Conservation (phyloP, 2,888 invertebrate species). For the Hybos culiciformis region DNA sequence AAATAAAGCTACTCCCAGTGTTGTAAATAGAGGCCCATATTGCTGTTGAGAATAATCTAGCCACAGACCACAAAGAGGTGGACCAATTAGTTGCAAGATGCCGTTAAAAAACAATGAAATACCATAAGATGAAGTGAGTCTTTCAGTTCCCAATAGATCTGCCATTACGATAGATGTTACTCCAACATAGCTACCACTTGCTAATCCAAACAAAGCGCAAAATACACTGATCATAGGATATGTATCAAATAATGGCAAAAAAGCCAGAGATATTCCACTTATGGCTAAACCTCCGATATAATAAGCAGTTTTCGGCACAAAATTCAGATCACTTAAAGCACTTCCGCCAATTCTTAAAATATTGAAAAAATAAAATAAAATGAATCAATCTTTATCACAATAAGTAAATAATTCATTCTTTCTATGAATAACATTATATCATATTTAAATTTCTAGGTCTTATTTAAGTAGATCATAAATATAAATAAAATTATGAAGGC, state of each 20-base stretch:
- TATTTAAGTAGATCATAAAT: too few relatives aligned
- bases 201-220: conserved; percentile 65
- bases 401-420: too few relatives aligned
- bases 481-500: too few relatives aligned
- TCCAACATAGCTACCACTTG: conserved; percentile 74
- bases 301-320: conserved; percentile 69
- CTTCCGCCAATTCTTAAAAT: conserved; percentile 81
- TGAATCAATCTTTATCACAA: too few relatives aligned
- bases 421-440: too few relatives aligned
- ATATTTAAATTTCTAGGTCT: too few relatives aligned
- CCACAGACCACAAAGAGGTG: conserved; percentile 68
- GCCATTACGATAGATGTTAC: conserved; percentile 80
- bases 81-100: conserved; percentile 64
- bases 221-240: conserved; percentile 52
- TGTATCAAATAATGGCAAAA: conserved; percentile 52
- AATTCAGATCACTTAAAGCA: conserved; percentile 61
- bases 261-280: conserved; percentile 59
- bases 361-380: too few relatives aligned
- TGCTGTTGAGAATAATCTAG: conserved; percentile 47
- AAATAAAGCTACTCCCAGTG: conserved; percentile 57
- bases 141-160: conserved; percentile 70
- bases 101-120: conserved; percentile 77
- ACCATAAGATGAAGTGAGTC: conserved; percentile 74
- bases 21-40: conserved; percentile 58
- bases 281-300: conserved; percentile 65